Evolutionary conservation across 1,140 invertebrate genomes (phyloP).

Genomic region (Penaeus japonicus): DNA sequence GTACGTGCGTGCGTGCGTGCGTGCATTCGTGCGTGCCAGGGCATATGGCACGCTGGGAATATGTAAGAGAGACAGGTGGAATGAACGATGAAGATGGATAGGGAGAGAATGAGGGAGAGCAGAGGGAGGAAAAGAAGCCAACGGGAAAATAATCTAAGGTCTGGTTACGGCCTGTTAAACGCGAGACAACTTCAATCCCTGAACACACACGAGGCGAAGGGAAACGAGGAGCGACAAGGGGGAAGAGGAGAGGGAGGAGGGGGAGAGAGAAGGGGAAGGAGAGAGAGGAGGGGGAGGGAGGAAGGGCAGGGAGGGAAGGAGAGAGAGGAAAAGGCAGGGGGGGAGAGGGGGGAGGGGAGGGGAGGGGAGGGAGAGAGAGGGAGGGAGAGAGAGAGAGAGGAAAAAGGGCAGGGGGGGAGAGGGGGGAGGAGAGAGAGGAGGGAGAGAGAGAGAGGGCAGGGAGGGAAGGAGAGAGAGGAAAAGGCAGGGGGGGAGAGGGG

Average conservation of each 20-base stretch:
- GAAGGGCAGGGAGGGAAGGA: neutral
- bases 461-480: neutral
- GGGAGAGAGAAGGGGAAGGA: neutral
- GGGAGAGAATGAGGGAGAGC: neutral
- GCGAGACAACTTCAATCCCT: neutral
- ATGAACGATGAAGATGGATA: neutral
- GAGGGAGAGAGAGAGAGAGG: neutral
- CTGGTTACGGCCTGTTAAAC: neutral
- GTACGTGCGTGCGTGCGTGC: no score
- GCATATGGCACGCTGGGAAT: neutral
- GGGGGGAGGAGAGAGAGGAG: neutral
- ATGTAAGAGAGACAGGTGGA: neutral
- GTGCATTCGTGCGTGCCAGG: neutral
- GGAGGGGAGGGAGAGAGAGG: neutral
- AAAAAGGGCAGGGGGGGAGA: neutral
- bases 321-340: neutral
- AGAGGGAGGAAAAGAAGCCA: neutral
- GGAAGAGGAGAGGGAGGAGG: neutral
- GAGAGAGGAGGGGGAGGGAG: neutral
- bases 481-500: neutral
- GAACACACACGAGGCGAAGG: neutral
- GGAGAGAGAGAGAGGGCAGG: neutral
- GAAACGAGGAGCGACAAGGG: no score
- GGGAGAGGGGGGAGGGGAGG: neutral
- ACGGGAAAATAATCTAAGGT: neutral